These are phyloP conservation scores for Eumerus sabulonum DNA, from an alignment of 2,888 invertebrate genomes.

Conservation along the genomic window DNA sequence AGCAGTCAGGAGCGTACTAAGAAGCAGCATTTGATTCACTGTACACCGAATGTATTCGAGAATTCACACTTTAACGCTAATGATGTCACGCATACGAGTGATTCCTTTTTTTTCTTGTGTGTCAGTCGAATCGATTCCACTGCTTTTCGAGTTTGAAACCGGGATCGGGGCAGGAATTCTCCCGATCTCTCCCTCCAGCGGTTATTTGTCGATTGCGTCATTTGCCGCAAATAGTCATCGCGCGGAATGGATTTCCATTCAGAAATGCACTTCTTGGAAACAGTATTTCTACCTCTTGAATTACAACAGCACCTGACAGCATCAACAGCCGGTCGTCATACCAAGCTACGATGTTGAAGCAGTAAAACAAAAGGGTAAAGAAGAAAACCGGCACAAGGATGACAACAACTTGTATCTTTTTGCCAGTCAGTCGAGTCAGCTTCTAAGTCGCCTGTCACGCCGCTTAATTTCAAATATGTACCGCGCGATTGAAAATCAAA, in stretches of 20 bases:
- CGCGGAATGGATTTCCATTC: conserved; percentile 8
- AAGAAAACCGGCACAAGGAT: conserved; percentile 6
- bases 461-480: conserved; percentile 1
- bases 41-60: conserved; percentile 25
- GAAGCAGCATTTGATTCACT: conserved; percentile 43
- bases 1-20: no score
- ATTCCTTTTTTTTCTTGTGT: conserved; percentile 12
- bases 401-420: conserved; percentile 1
- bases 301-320: neutral
- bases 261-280: conserved; percentile 42
- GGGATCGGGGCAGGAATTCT: conserved; percentile 11
- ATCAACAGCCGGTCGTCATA: conserved; percentile 15
- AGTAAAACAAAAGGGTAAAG: neutral
- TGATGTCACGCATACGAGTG: conserved; percentile 46
- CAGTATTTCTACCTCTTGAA: neutral
- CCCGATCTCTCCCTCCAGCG: conserved; percentile 1
- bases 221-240: conserved; percentile 22
- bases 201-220: conserved; percentile 44
- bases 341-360: neutral
- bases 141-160: conserved; percentile 24
- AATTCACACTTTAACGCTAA: conserved; percentile 33
- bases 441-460: conserved; percentile 3
- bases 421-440: neutral
- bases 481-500: neutral
- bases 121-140: conserved; percentile 22